phyloP scores from a whole-genome alignment of 2,113 vertebrate genomes.

The Aramus guarauna region DNA sequence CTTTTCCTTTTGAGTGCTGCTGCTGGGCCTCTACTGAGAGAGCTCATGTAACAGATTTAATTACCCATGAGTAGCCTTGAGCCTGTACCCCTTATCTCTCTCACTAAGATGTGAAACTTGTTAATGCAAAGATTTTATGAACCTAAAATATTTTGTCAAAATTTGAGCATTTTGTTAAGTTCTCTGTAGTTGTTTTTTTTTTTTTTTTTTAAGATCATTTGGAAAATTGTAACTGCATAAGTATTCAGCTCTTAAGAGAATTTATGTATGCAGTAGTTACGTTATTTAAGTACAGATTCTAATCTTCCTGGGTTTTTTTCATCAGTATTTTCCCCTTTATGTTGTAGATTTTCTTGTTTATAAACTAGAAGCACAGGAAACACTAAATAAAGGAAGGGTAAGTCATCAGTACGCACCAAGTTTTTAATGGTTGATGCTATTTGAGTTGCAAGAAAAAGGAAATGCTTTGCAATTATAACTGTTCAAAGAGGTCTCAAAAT shows the following conservation, averaged over 20 bases:
- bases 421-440: neutral
- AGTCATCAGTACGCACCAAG: conserved; percentile 23
- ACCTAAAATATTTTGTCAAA: neutral
- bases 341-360: conserved; percentile 92
- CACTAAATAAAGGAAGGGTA: conserved; percentile 97
- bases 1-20: neutral
- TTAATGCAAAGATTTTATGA: neutral
- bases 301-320: neutral
- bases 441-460: neutral
- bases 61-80: neutral
- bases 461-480: conserved; percentile 3
- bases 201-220: neutral
- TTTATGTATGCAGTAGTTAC: neutral
- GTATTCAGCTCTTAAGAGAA: neutral
- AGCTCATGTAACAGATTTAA: neutral
- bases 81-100: neutral
- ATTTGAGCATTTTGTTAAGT: neutral
- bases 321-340: conserved; percentile 14
- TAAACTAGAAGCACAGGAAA: conserved; percentile 95
- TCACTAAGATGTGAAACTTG: neutral
- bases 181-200: fast-evolving
- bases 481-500: neutral
- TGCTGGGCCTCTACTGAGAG: neutral
- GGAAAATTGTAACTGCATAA: neutral
- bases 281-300: neutral